Base-by-base conservation (phyloP, 2,113 vertebrate species). In the Melanotaenia duboulayi region DNA sequence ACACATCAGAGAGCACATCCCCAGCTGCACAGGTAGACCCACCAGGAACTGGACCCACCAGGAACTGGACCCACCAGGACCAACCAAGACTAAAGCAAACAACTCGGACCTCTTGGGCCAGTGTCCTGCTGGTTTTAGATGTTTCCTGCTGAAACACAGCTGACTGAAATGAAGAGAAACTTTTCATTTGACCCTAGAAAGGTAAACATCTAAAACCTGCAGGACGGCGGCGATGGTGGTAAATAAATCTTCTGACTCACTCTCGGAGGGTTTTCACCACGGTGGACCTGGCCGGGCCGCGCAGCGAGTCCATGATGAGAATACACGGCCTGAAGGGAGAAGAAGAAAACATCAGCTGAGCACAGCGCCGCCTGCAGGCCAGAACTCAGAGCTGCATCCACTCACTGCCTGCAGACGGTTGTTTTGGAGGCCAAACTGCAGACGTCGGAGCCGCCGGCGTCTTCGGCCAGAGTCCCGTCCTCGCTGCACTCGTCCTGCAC, bases 231-330 rank as follows among this genome's bases (percentile, higher is more conserved):
- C n/a, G n/a, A n/a, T n/a, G n/a, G n/a, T n/a, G n/a, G 54, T 35
- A 5, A 35, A 35, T 19, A 17, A 22, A 52, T 23, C n/a, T 35
- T 39, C 16, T 8, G 55, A 96, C 96, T 95, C 94, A 99, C 98
- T 99, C 97, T 94, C 97, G 90, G 37, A 99, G 91, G 11, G 96
- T 99, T 86, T 97, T 99, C 73, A 99, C 96, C 83, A 99, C 97
- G 1, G 95, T 96, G 25, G 97, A 97, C 9, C 98, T 84, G 69
- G 96, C 94, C 37, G 98, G 97, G 32, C 98, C 98, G 70, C 96
- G 93, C 68, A 99, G 92, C 0, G 98, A 99, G 88, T 99, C 98
- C 98, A 99, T 99, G 78, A 99, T 96, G 75, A 99, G 93, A 82
- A 99, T 99, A 80, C 98, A 99, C 39, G 98, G 96, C 91, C 98